Conservation (phyloP, 2,888 invertebrate species). For the Halictus ligatus region DNA sequence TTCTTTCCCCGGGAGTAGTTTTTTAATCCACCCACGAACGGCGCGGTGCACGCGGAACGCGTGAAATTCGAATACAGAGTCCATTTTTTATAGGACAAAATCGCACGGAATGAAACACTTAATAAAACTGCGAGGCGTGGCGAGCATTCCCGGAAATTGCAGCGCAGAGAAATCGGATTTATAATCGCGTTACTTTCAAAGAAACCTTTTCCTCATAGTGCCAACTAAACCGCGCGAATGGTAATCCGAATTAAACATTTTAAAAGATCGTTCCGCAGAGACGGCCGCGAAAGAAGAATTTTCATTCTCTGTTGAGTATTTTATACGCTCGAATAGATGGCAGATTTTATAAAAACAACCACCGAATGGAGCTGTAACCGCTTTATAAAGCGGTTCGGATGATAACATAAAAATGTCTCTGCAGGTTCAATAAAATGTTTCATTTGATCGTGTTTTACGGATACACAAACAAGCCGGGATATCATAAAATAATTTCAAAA, state of each 20-base stretch:
- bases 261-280: background rate
- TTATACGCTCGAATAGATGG: background rate
- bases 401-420: background rate
- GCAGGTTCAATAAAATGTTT: background rate
- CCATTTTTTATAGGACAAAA: background rate
- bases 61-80: background rate
- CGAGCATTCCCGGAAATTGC: background rate
- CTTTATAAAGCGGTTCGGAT: background rate
- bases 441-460: background rate
- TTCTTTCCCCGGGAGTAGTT: background rate
- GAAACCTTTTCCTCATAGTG: background rate
- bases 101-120: constrained; percentile 13
- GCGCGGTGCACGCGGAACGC: background rate
- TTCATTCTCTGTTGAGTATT: background rate
- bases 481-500: background rate
- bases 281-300: background rate
- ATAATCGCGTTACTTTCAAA: background rate
- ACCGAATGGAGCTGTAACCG: background rate
- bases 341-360: background rate
- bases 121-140: background rate
- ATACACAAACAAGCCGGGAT: background rate
- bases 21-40: background rate
- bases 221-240: background rate
- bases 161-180: background rate
- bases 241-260: background rate